phyloP scores from a whole-genome alignment of 1,140 invertebrate genomes.

The Lanistes nyassanus region DNA sequence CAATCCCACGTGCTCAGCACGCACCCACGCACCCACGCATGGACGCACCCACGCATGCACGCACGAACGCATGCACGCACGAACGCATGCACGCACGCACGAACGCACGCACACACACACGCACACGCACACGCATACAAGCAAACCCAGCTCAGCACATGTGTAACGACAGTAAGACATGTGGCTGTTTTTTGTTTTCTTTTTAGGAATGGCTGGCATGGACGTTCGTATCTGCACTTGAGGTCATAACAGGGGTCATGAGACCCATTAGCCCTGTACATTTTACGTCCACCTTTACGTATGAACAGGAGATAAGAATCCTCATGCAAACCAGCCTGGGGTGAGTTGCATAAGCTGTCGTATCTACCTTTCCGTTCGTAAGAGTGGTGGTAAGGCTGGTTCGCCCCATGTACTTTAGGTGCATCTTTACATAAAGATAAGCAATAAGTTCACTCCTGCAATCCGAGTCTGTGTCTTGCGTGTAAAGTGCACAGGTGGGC shows the following conservation, averaged over 20 bases:
- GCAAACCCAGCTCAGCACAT: neutral
- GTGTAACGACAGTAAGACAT: neutral
- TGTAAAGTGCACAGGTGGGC: neutral
- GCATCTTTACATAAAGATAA: no score
- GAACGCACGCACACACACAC: neutral
- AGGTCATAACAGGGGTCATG: no score
- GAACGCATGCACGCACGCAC: neutral
- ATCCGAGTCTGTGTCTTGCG: neutral
- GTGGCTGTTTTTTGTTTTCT: neutral
- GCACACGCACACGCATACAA: neutral
- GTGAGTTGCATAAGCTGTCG: no score
- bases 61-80: neutral
- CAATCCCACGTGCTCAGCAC: slow-evolving; percentile 1
- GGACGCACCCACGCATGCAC: neutral
- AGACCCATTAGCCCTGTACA: no score
- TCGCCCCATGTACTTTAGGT: no score
- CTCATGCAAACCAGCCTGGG: no score
- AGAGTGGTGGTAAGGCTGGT: no score
- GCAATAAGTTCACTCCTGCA: neutral
- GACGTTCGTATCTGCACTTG: no score
- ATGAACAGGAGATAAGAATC: no score
- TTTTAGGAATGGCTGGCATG: no score
- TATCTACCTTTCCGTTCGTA: no score
- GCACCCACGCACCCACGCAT: neutral
- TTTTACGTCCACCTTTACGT: no score